Evolutionary conservation across 2,888 invertebrate species (phyloP), one percentile per base, ranked within the genome.

Genomic region (Oligia strigilis): DNA sequence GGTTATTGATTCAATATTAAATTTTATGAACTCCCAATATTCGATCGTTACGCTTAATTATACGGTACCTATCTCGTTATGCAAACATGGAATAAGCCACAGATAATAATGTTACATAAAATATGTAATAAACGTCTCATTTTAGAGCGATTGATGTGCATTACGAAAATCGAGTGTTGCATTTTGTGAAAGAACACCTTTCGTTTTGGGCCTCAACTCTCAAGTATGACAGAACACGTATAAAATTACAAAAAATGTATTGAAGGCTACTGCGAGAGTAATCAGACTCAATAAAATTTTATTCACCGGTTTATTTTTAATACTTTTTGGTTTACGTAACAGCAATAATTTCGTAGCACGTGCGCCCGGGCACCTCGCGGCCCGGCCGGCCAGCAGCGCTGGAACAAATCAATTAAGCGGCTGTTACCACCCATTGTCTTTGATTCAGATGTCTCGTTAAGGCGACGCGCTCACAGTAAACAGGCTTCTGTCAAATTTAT

Each of bases 371-470:
- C 77, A 79, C 19, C 40, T 77, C 78, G 55, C 86, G 80, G 58
- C 78, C 78, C 29, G 19, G 29, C 40, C 69, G 62, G 49, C 70
- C 64, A 69, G 64, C 69, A 80, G 72, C 73, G 90, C 86, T 89
- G 88, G 89, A 91, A 95, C 94, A 93, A 92, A 94, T 95, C 94
- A 95, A 94, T 95, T 93, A 92, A 91, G 87, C 71, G 85, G 85
- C 89, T 88, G 86, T 91, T 93, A 90, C 94, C 94, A 93, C 94
- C 94, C 95, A 95, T 95, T 96, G 95, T 95, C 89, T 93, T 93
- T 94, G 92, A 94, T 94, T 94, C 94, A 94, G 93, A 92, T 91
- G 93, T 94, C 94, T 96, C 94, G 93, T 95, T 95, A 96, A 93
- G 88, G 88, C 86, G 88, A 91, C 91, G 65, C 87, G 62, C 87